A percentile compares a stretch with the other conserved stretches of the same genome.
Evolutionary conservation across 2,797 vertebrate genomes (phyloP).

Genomic region (Melanotaenia pygmaea): DNA sequence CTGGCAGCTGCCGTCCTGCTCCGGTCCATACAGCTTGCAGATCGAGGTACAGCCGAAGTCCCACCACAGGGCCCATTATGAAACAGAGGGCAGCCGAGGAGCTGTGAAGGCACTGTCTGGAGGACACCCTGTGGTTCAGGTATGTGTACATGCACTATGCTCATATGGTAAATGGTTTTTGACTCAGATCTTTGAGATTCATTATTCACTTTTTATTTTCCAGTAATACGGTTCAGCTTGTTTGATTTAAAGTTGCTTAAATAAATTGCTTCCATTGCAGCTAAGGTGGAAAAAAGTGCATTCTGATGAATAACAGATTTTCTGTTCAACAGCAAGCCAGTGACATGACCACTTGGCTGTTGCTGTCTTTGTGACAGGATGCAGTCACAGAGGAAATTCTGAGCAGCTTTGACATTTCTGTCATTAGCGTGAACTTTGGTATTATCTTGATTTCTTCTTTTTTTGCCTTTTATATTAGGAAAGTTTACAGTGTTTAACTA

Average conservation of each 20-base stretch:
- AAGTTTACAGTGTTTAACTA: neutral
- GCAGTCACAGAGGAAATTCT: constrained; percentile 17
- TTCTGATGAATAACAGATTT: constrained; percentile 25
- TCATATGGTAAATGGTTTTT: constrained; percentile 3
- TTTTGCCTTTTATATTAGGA: neutral
- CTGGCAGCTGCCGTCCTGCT: constrained; percentile 97
- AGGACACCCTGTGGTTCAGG: constrained; percentile 97
- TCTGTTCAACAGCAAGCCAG: constrained; percentile 22
- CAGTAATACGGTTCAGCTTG: constrained; percentile 14
- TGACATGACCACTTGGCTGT: constrained; percentile 30
- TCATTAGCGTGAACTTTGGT: constrained; percentile 4
- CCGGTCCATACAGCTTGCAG: constrained; percentile 93
- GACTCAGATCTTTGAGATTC: constrained; percentile 2
- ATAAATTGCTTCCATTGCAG: constrained; percentile 47
- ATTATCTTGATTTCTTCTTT: neutral
- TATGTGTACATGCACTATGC: constrained; percentile 57
- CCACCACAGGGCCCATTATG: constrained; percentile 97
- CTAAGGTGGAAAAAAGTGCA: constrained; percentile 33
- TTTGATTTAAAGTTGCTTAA: constrained; percentile 24
- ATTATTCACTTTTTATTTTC: constrained; percentile 4
- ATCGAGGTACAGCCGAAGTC: constrained; percentile 98
- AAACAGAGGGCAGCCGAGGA: constrained; percentile 96
- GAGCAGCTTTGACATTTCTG: constrained; percentile 25
- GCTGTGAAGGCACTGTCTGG: constrained; percentile 95
- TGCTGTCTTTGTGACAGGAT: constrained; percentile 40